Evolutionary conservation across 1,140 invertebrate genomes (phyloP), one percentile per base, ranked within the genome.

Genomic region (Temnothorax curvispinosus): DNA sequence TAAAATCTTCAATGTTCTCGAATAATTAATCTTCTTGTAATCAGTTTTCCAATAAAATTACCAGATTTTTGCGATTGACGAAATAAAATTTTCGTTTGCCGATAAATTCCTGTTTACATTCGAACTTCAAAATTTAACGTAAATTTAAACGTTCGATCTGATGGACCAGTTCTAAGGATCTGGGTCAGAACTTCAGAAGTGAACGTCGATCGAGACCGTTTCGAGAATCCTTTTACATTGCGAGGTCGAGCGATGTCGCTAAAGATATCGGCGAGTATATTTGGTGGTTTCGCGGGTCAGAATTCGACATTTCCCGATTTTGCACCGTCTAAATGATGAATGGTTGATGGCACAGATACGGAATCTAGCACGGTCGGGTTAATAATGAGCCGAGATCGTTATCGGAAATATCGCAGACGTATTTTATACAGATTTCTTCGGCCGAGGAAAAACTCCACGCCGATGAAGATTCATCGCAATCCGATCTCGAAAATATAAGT

Each of bases 161-260:
- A 81, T n/a, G 32, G 13, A 81, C 11, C 52, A 41, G 1, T 69
- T 56, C 2, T 44, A 50, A 52, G 38, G 21, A 89, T 87, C 32
- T 89, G 11, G 87, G 88, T 89, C 84, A 87, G 78, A 89, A 89
- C 54, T 86, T 89, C 84, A 87, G 78, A 89, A 89, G 69, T 86
- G 69, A 86, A 81, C 38, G 47, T 81, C 44, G 27, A 88, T 62
- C 72, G 88, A 71, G 88, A 71, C 18, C 21, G 44, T 44, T 7
- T 47, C 27, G 47, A 52, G 78, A 74, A 7, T 72, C 15, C 13
- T 50, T 32, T 84, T 47, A 85, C 50, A 60, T n/a, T 13, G 38
- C 41, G 62, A 35, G 38, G 13, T 41, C 86, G 44, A 75, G 67
- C 41, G 50, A 44, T 62, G 27, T 27, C 21, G 50, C 58, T 88